phyloP scores from a whole-genome alignment of 2,888 invertebrate species.

The Iphiclides podalirius region DNA sequence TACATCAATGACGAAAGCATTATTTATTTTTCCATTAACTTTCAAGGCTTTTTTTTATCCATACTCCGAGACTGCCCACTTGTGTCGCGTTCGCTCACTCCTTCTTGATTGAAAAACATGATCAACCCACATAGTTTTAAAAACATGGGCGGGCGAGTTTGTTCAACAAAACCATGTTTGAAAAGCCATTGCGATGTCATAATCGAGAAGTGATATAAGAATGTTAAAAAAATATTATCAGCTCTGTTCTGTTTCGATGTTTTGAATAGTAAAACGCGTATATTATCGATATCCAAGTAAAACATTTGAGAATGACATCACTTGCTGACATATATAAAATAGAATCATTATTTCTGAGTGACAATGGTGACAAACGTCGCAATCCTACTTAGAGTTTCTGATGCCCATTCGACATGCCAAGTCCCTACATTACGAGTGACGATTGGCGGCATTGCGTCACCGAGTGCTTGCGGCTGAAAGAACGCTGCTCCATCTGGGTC shows the following conservation, averaged over 20 bases:
- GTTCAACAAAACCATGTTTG: constrained; percentile 4
- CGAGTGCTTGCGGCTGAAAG: constrained; percentile 48
- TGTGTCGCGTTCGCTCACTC: constrained; percentile 7
- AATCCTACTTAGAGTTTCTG: constrained; percentile 39
- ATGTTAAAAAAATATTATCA: too few species aligned
- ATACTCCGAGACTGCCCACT: constrained; percentile 14
- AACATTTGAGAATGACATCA: not conserved
- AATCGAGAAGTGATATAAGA: not conserved
- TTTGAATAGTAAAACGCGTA: too few species aligned
- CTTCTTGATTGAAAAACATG: constrained; percentile 29
- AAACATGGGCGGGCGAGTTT: constrained; percentile 62
- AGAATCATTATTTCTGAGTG: too few species aligned
- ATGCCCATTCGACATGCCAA: constrained; percentile 37
- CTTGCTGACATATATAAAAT: too few species aligned
- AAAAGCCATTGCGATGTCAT: constrained; percentile 6
- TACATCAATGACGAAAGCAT: constrained; percentile 2
- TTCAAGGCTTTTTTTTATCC: constrained; percentile 13
- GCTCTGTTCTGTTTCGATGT: too few species aligned
- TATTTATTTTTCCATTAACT: constrained; percentile 13
- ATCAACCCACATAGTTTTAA: constrained; percentile 45
- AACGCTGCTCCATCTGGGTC: constrained; percentile 67
- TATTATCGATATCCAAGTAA: too few species aligned
- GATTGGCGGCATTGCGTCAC: constrained; percentile 55
- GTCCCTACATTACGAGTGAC: constrained; percentile 41
- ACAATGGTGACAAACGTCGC: constrained; percentile 24